A percentile compares a stretch with the other conserved stretches of the same genome.
Evolutionary conservation across 2,113 vertebrate species (phyloP).

Genomic region (Pontoporia blainvillei): DNA sequence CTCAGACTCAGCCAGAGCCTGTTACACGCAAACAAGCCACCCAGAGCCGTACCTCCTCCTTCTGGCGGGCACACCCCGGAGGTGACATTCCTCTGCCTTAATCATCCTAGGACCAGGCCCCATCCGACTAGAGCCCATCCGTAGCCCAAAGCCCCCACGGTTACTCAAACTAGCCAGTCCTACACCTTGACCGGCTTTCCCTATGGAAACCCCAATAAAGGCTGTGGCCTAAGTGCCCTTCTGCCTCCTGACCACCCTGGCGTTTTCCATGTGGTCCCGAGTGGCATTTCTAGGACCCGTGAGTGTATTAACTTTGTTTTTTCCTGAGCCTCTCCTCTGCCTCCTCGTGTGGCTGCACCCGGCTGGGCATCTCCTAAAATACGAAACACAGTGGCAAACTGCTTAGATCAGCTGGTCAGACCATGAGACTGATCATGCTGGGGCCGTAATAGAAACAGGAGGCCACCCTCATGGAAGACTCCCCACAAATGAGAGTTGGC

Average conservation of each 20-base stretch:
- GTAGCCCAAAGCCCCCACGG: neutral
- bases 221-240: neutral
- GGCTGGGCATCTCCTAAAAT: neutral
- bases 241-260: neutral
- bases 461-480: too few relatives aligned
- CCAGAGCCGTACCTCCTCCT: neutral
- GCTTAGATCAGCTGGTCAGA: neutral
- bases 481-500: too few relatives aligned
- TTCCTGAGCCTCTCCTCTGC: neutral
- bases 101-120: neutral
- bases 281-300: neutral
- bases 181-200: neutral
- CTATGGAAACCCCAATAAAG: neutral
- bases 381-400: fast-evolving
- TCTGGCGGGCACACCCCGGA: neutral
- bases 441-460: too few relatives aligned
- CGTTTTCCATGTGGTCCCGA: fast-evolving
- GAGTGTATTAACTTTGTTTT: neutral
- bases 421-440: fast-evolving
- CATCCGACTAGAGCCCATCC: fast-evolving
- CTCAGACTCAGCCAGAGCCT: neutral
- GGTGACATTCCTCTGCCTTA: fast-evolving
- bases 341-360: neutral
- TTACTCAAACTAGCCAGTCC: too few relatives aligned
- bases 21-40: fast-evolving